Percentiles rank a stretch among this genome's conserved stretches.
These are phyloP conservation scores for Imbricaverruca yamaguchii DNA, from an alignment of 2,888 invertebrate species.

Conservation along the genomic window DNA sequence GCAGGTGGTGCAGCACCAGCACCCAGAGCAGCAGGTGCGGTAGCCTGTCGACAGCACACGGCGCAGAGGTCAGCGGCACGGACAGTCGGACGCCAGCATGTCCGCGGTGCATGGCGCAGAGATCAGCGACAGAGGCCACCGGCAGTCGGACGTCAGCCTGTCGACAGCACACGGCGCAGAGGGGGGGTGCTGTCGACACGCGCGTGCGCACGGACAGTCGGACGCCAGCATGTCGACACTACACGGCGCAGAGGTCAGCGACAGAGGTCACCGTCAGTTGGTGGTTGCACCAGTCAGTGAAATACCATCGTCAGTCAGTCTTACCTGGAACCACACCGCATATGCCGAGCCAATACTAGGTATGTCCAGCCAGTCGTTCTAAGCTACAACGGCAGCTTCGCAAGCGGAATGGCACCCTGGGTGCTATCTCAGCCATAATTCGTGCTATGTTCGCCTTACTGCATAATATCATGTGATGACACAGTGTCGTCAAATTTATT, in stretches of 20 bases:
- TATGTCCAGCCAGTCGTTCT: too few species aligned
- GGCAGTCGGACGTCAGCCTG: background rate
- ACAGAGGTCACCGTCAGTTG: background rate
- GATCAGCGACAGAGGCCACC: background rate
- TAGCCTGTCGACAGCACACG: background rate
- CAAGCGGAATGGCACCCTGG: too few species aligned
- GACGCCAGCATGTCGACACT: background rate
- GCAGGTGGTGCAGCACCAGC: conserved; percentile 1
- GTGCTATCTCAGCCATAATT: too few species aligned
- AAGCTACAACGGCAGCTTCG: too few species aligned
- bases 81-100: background rate
- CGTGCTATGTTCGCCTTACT: too few species aligned
- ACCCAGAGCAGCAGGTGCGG: background rate
- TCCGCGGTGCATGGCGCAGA: background rate
- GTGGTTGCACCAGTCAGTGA: too few species aligned
- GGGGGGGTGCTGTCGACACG: background rate
- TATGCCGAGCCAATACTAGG: too few species aligned
- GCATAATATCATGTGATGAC: too few species aligned
- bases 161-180: background rate
- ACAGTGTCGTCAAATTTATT: too few species aligned
- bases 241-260: background rate
- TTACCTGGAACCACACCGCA: too few species aligned
- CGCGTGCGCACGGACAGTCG: background rate
- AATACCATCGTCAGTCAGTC: too few species aligned
- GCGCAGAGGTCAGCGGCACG: background rate